Conservation (phyloP, 2,888 invertebrate species). For the Habrosyne pyritoides region DNA sequence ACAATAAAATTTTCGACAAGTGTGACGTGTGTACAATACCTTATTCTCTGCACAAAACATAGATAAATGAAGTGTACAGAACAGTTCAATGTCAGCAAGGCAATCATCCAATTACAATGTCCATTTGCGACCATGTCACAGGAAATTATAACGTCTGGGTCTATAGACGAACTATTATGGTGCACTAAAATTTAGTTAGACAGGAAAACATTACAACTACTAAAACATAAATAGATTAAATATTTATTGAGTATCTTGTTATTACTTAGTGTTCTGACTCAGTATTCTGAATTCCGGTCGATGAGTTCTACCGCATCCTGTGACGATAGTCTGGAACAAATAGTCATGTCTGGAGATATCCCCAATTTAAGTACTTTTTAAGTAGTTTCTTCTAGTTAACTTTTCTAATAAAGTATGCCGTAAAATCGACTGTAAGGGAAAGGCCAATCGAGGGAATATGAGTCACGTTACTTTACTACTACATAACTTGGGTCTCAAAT, state of each 20-base stretch:
- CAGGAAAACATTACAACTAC: not conserved
- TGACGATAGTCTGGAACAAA: not conserved
- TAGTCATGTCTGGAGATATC: too few relatives aligned
- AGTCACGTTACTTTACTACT: not conserved
- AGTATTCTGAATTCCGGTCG: not conserved
- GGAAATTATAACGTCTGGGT: constrained; percentile 29
- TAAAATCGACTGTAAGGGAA: not conserved
- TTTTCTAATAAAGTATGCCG: not conserved
- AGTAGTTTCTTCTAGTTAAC: too few relatives aligned
- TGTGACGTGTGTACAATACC: not conserved
- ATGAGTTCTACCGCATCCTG: too few relatives aligned
- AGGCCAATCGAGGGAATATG: not conserved
- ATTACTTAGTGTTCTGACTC: not conserved
- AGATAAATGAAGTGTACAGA: constrained; percentile 23
- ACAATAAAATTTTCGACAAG: not conserved
- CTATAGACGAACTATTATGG: constrained; percentile 15
- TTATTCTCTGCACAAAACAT: not conserved
- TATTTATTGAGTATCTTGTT: not conserved
- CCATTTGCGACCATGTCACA: constrained; percentile 23
- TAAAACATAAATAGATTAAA: not conserved
- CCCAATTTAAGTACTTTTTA: too few relatives aligned
- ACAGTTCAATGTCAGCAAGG: constrained; percentile 46
- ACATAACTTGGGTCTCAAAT: too few relatives aligned
- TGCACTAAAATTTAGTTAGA: not conserved
- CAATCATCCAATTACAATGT: constrained; percentile 55